Conservation (phyloP, 2,113 vertebrate species). For the Melanotaenia duboulayi region DNA sequence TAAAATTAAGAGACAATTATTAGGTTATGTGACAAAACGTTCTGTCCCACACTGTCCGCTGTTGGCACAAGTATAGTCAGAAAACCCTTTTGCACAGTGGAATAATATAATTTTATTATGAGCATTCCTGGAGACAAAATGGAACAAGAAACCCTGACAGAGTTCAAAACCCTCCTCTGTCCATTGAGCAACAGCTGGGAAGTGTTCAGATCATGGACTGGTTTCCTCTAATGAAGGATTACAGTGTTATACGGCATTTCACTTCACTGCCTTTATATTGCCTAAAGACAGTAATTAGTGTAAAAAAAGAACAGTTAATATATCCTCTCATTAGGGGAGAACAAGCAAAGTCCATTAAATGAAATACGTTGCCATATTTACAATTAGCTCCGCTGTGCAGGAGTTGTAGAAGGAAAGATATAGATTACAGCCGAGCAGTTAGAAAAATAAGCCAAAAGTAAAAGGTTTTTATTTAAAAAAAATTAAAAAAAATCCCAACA, state of each 20-base stretch:
- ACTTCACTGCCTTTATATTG: slow-evolving; percentile 48
- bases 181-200: slow-evolving; percentile 26
- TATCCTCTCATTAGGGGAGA: slow-evolving; percentile 56
- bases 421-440: slow-evolving; percentile 17
- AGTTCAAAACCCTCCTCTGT: slow-evolving; percentile 14
- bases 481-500: background rate
- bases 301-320: slow-evolving; percentile 56
- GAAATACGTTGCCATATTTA: slow-evolving; percentile 35
- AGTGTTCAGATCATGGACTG: slow-evolving; percentile 32
- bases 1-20: slow-evolving; percentile 34
- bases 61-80: slow-evolving; percentile 18
- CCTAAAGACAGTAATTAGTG: slow-evolving; percentile 68
- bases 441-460: slow-evolving; percentile 29
- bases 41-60: slow-evolving; percentile 13
- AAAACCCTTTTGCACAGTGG: slow-evolving; percentile 2
- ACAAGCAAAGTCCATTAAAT: slow-evolving; percentile 59
- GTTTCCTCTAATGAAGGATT: slow-evolving; percentile 28
- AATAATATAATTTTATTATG: slow-evolving; percentile 21
- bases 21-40: slow-evolving; percentile 32
- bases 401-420: slow-evolving; percentile 14
- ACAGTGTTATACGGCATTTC: slow-evolving; percentile 45
- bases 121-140: background rate
- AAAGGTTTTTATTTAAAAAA: slow-evolving; percentile 28
- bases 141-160: slow-evolving; percentile 4
- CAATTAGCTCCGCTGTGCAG: slow-evolving; percentile 16